Evolutionary conservation across 1,140 invertebrate genomes (phyloP).

Genomic region (Myzus persicae): DNA sequence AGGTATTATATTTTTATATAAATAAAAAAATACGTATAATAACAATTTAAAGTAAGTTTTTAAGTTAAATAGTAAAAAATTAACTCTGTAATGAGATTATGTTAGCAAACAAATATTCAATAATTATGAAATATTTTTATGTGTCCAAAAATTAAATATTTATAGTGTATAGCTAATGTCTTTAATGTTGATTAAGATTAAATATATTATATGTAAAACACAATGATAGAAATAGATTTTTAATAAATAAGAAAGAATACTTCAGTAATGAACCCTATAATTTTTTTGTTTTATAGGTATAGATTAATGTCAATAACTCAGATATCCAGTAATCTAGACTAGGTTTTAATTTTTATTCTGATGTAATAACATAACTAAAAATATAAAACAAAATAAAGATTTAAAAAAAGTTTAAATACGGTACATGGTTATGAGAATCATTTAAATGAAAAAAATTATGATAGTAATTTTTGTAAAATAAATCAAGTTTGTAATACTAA

Average conservation of each 20-base stretch:
- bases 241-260: neutral
- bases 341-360: neutral
- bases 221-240: neutral
- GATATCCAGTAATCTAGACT: neutral
- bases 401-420: neutral
- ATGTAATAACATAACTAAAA: neutral
- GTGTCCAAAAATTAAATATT: neutral
- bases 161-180: neutral
- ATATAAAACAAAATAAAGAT: neutral
- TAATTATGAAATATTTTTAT: neutral
- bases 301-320: neutral
- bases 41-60: neutral
- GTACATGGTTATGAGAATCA: neutral
- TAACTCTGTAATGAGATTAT: neutral
- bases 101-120: neutral
- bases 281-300: neutral
- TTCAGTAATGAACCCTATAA: neutral
- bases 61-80: neutral
- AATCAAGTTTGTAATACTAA: neutral
- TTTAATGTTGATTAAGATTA: neutral
- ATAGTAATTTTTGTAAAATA: neutral
- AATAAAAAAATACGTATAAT: neutral
- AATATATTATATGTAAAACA: neutral
- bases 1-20: constrained; percentile 13
- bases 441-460: neutral